Percentiles rank a stretch among this genome's conserved stretches.
Conservation (phyloP, 2,113 vertebrate species). For the Haemorhous mexicanus region DNA sequence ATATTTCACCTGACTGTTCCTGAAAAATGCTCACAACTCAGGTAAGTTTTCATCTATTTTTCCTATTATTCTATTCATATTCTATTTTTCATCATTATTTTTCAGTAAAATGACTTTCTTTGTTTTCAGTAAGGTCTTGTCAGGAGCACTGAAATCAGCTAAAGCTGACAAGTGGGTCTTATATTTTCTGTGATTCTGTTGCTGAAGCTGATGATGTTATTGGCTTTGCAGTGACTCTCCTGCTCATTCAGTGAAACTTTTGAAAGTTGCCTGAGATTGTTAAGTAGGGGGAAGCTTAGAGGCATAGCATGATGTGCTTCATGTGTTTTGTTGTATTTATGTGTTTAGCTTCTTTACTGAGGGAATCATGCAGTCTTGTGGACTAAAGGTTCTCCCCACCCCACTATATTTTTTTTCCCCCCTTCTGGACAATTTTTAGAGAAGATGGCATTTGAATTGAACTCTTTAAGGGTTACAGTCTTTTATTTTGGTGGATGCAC, state of each 20-base stretch:
- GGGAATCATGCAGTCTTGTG: not conserved
- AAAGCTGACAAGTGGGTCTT: not conserved
- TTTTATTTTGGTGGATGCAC: not conserved
- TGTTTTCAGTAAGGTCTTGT: not conserved
- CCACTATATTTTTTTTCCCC: no score
- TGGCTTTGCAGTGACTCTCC: not conserved
- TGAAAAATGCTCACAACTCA: not conserved
- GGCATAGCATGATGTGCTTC: not conserved
- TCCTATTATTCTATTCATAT: not conserved
- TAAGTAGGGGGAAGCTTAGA: not conserved
- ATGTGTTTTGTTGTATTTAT: not conserved
- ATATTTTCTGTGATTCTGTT: not conserved
- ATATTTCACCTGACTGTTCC: accelerated
- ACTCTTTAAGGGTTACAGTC: not conserved
- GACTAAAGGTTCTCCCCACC: not conserved
- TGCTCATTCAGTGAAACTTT: not conserved
- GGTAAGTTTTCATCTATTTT: not conserved
- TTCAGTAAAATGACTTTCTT: not conserved
- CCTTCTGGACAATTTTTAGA: not conserved
- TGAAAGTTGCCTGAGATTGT: not conserved
- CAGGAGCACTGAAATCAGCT: not conserved
- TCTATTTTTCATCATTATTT: no score
- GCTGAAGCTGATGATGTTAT: not conserved
- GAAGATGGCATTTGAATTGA: not conserved
- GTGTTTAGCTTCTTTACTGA: not conserved